Conservation (phyloP, 2,797 vertebrate genomes). For the Coracias cyanogaster region DNA sequence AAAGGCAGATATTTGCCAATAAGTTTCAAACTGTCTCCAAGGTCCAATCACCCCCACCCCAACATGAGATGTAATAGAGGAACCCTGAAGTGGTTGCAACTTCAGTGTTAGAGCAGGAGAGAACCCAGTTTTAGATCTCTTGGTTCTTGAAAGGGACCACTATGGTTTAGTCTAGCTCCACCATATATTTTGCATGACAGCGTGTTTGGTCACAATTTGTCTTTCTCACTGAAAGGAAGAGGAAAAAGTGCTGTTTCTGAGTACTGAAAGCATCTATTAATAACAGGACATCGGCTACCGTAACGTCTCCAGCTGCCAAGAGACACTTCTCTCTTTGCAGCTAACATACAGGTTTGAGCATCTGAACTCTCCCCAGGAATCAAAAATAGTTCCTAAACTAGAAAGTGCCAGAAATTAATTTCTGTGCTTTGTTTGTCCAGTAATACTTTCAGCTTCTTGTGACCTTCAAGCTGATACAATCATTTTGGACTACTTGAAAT, state of each 20-base stretch:
- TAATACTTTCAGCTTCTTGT: background rate
- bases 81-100: background rate
- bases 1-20: background rate
- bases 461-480: background rate
- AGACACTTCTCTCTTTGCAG: background rate
- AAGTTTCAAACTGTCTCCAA: background rate
- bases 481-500: background rate
- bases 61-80: background rate
- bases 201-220: background rate
- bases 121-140: background rate
- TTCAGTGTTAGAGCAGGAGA: background rate
- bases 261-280: background rate
- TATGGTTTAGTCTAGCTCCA: background rate
- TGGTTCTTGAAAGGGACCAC: background rate
- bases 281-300: background rate
- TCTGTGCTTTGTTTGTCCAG: constrained; percentile 22
- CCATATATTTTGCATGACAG: background rate
- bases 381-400: constrained; percentile 6
- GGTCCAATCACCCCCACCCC: background rate
- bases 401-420: background rate
- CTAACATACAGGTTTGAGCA: background rate
- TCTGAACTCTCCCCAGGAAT: background rate
- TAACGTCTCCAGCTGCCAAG: constrained; percentile 11
- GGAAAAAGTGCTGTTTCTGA: background rate
- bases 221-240: constrained; percentile 17